Conservation (phyloP, 2,113 vertebrate genomes). For the Vidua macroura region DNA sequence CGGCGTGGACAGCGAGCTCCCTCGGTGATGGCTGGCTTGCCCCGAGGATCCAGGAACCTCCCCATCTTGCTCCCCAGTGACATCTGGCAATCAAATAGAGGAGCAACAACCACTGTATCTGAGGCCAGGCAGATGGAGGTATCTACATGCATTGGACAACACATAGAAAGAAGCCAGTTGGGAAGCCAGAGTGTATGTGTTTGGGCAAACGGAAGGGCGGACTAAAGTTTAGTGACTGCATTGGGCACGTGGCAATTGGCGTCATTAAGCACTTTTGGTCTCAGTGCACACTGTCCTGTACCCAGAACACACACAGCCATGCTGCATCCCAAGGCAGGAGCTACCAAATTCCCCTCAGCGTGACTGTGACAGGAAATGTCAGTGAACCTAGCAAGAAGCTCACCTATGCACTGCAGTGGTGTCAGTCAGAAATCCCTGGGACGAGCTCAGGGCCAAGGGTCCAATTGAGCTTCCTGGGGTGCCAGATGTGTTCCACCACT, state of each 20-base stretch:
- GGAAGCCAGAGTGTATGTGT: conserved; percentile 74
- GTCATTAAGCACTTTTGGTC: conserved; percentile 22
- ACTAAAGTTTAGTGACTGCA: conserved; percentile 64
- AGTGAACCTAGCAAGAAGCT: conserved; percentile 71
- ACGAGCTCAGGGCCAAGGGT: conserved; percentile 70
- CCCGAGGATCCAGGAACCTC: conserved; percentile 75
- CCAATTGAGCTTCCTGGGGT: conserved; percentile 73
- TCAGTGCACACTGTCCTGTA: conserved; percentile 60
- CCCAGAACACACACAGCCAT: conserved; percentile 73
- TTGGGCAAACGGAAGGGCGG: conserved; percentile 67
- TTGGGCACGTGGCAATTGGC: conserved; percentile 41
- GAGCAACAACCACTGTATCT: conserved; percentile 77
- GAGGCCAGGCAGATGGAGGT: conserved; percentile 74
- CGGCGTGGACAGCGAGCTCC: conserved; percentile 70
- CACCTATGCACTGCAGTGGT: conserved; percentile 74
- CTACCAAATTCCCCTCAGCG: conserved; percentile 61
- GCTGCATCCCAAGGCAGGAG: conserved; percentile 69
- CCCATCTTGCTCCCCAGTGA: conserved; percentile 76
- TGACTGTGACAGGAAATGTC: conserved; percentile 70
- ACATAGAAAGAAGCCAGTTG: conserved; percentile 76
- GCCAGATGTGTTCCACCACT: conserved; percentile 73
- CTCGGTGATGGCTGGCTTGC: conserved; percentile 67
- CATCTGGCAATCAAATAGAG: conserved; percentile 78
- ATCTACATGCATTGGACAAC: conserved; percentile 77
- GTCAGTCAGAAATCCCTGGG: conserved; percentile 73